Evolutionary conservation across 2,797 vertebrate species (phyloP).

Genomic region (Amphiprion clarkii): DNA sequence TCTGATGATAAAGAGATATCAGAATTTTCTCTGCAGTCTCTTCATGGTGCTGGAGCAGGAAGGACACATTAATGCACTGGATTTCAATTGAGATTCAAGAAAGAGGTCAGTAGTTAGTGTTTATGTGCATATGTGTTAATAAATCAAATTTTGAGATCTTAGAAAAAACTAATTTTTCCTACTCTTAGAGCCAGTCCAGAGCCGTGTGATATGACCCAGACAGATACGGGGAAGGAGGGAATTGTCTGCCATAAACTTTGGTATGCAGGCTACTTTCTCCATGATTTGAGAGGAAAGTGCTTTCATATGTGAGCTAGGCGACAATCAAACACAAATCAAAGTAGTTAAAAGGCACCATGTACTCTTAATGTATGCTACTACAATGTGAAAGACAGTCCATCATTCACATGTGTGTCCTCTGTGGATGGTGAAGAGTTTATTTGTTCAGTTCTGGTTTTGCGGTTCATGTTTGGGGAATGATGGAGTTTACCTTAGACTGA

Average conservation of each 20-base stretch:
- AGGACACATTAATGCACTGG: no score
- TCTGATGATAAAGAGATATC: background rate
- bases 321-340: conserved; percentile 60
- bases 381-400: conserved; percentile 37
- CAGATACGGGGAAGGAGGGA: conserved; percentile 50
- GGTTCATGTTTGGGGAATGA: conserved; percentile 41
- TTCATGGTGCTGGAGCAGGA: no score
- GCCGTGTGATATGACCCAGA: conserved; percentile 42
- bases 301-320: conserved; percentile 59
- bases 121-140: conserved; percentile 22
- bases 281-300: conserved; percentile 58
- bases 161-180: conserved; percentile 37
- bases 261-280: conserved; percentile 60
- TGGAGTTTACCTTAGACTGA: conserved; percentile 35
- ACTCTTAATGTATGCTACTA: conserved; percentile 2
- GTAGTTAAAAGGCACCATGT: conserved; percentile 22
- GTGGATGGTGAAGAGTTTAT: conserved; percentile 47
- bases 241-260: conserved; percentile 67
- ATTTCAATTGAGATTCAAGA: conserved; percentile 10
- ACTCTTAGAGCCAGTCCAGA: conserved; percentile 36
- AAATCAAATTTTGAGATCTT: conserved; percentile 34
- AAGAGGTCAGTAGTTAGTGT: conserved; percentile 2
- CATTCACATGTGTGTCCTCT: conserved; percentile 27
- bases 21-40: background rate
- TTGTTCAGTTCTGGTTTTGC: conserved; percentile 64